Percentiles rank a stretch among this genome's conserved stretches.
Conservation (phyloP, 1,140 invertebrate species). For the Musca domestica region DNA sequence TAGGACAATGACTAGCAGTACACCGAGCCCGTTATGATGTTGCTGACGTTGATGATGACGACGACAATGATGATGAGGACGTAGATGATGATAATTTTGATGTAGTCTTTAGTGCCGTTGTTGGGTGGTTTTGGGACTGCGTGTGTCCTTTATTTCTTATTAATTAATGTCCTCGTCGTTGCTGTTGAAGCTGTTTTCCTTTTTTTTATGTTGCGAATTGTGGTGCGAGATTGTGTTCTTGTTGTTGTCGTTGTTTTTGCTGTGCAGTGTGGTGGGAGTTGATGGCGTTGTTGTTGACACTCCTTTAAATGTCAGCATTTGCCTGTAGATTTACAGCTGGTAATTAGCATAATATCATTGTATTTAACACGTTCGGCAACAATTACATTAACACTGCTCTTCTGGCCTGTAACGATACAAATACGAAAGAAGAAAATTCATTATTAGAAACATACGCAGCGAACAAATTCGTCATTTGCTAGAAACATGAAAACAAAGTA, state of each 20-base stretch:
- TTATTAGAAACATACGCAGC: too few relatives aligned
- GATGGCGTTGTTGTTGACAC: slow-evolving; percentile 6
- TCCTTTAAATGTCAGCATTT: slow-evolving; percentile 20
- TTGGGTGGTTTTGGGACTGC: background rate
- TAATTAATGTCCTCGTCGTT: slow-evolving; percentile 26
- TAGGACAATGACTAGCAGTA: background rate
- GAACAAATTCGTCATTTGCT: too few relatives aligned
- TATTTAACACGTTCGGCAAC: slow-evolving; percentile 2
- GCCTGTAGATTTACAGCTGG: slow-evolving; percentile 19
- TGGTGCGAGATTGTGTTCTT: slow-evolving; percentile 3
- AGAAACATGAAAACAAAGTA: background rate
- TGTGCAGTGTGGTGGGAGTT: background rate
- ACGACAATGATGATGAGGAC: background rate
- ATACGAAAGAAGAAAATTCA: too few relatives aligned
- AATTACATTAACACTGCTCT: background rate
- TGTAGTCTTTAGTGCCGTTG: background rate
- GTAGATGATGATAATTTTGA: background rate
- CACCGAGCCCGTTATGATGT: background rate
- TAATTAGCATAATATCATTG: slow-evolving; percentile 25
- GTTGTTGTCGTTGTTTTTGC: too few relatives aligned
- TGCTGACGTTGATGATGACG: background rate
- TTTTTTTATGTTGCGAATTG: background rate
- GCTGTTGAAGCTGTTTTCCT: background rate
- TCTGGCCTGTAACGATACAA: too few relatives aligned
- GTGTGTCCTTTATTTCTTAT: slow-evolving; percentile 19